Evolutionary conservation across 2,797 vertebrate genomes (phyloP).

Genomic region (Menidia menidia): DNA sequence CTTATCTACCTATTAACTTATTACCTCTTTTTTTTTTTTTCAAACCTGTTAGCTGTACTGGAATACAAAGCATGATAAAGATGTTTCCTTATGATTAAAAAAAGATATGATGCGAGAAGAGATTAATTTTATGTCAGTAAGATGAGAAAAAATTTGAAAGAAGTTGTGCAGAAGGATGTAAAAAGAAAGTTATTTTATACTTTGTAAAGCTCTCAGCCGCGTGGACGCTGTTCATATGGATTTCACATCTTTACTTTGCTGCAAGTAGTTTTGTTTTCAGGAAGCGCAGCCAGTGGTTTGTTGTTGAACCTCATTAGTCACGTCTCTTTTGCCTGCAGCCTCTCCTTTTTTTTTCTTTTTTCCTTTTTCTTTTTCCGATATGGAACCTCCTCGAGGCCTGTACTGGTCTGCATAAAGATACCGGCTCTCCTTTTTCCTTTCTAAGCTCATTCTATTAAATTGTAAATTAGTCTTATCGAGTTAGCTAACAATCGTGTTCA

Average conservation of each 20-base stretch:
- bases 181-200: background rate
- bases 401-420: conserved; percentile 25
- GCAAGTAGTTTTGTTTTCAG: conserved; percentile 16
- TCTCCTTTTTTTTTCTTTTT: background rate
- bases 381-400: conserved; percentile 7
- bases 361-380: background rate
- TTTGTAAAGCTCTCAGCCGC: background rate
- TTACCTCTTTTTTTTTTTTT: too few relatives aligned
- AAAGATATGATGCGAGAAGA: too few relatives aligned
- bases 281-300: conserved; percentile 22
- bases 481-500: background rate
- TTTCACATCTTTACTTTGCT: conserved; percentile 24
- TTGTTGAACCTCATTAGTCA: conserved; percentile 44
- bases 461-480: conserved; percentile 3
- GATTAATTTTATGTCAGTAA: too few relatives aligned
- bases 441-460: conserved; percentile 15
- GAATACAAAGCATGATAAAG: background rate
- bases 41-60: too few relatives aligned
- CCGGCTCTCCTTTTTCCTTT: background rate
- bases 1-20: too few relatives aligned
- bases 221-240: conserved; percentile 6
- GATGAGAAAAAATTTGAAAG: too few relatives aligned
- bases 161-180: background rate
- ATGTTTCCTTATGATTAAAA: too few relatives aligned
- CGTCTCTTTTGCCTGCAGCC: conserved; percentile 15